These are phyloP conservation scores for Pelosia muscerda DNA, from an alignment of 2,888 invertebrate genomes.

Conservation along the genomic window DNA sequence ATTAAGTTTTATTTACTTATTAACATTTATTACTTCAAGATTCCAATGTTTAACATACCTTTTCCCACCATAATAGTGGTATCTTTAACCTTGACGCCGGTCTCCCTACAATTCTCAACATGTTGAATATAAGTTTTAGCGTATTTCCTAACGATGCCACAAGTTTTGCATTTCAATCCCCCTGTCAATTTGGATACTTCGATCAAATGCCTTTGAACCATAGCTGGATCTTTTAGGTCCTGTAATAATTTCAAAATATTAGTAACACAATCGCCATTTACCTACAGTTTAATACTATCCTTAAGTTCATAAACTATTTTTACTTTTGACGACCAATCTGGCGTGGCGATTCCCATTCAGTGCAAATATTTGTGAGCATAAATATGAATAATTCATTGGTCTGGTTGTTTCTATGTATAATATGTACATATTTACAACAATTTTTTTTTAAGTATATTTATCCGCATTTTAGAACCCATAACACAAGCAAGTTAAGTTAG, in stretches of 20 bases:
- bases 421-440: too few species aligned
- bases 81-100: not conserved
- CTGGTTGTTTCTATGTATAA: too few species aligned
- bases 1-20: too few species aligned
- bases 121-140: slow-evolving; percentile 43
- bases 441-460: too few species aligned
- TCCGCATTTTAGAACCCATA: too few species aligned
- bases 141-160: slow-evolving; percentile 51
- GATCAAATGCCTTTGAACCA: slow-evolving; percentile 36
- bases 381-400: too few species aligned
- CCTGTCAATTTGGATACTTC: slow-evolving; percentile 37
- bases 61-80: slow-evolving; percentile 1
- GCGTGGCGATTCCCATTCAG: too few species aligned
- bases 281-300: too few species aligned
- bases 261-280: not conserved
- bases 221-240: slow-evolving; percentile 27
- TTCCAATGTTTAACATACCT: not conserved
- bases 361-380: too few species aligned
- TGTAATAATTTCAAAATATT: slow-evolving; percentile 22
- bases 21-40: too few species aligned
- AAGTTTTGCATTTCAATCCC: slow-evolving; percentile 45
- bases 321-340: too few species aligned
- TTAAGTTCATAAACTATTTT: not conserved
- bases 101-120: slow-evolving; percentile 23
- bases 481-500: too few species aligned